A percentile compares a stretch with the other conserved stretches of the same genome.
phyloP scores from a whole-genome alignment of 1,140 invertebrate genomes.

The Holotrichia oblita region DNA sequence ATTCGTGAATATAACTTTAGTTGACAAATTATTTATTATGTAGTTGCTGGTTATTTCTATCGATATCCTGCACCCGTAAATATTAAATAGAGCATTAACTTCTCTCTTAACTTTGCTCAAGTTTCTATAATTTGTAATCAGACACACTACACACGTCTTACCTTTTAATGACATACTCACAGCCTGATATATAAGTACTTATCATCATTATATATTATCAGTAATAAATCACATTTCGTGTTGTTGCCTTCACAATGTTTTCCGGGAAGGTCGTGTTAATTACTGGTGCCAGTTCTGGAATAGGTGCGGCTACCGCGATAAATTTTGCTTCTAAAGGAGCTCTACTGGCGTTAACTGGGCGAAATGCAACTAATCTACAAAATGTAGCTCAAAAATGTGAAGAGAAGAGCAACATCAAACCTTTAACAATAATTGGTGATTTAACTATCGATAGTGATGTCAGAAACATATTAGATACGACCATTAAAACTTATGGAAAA shows the following conservation, averaged over 20 bases:
- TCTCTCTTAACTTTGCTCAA: no score
- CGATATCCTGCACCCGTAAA: no score
- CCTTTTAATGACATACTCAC: no score
- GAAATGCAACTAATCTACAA: constrained; percentile 76
- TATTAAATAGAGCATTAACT: no score
- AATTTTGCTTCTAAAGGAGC: constrained; percentile 79
- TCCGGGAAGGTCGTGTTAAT: constrained; percentile 73
- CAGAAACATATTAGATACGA: constrained; percentile 69
- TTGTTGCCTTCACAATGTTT: constrained; percentile 32
- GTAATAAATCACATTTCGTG: background rate
- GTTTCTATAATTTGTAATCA: no score
- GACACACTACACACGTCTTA: no score
- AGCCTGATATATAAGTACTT: background rate
- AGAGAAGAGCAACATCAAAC: constrained; percentile 52
- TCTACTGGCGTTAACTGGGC: constrained; percentile 73
- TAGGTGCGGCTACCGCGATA: constrained; percentile 82
- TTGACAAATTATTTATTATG: no score
- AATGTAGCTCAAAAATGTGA: constrained; percentile 72
- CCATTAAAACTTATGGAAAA: constrained; percentile 69
- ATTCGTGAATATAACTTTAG: no score
- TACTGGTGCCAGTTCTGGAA: constrained; percentile 86
- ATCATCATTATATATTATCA: background rate
- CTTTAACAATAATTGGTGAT: constrained; percentile 66
- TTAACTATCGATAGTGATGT: constrained; percentile 71
- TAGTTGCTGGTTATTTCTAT: no score